These are phyloP conservation scores for Trichonephila clavipes DNA, from an alignment of 1,140 invertebrate genomes.

Conservation along the genomic window DNA sequence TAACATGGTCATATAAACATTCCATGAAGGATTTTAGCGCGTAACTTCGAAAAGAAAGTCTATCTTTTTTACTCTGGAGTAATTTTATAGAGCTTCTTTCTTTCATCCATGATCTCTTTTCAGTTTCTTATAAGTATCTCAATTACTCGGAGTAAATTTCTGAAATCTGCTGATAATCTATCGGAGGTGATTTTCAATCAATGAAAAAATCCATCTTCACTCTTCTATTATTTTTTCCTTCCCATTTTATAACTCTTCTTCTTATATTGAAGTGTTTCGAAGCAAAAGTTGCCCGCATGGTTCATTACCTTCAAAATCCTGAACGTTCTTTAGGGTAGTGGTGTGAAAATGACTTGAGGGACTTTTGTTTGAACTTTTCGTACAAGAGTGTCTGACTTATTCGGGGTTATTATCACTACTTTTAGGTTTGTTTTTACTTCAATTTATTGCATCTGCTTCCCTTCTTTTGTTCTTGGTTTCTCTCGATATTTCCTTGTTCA, in stretches of 20 bases:
- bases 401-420: slow-evolving; percentile 45
- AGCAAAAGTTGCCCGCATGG: slow-evolving; percentile 39
- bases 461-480: neutral
- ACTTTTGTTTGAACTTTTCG: slow-evolving; percentile 37
- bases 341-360: slow-evolving; percentile 9
- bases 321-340: neutral
- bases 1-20: too few species aligned
- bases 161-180: slow-evolving; percentile 22
- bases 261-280: neutral
- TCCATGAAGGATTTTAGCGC: too few species aligned
- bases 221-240: neutral
- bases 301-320: slow-evolving; percentile 53
- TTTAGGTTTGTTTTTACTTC: slow-evolving; percentile 8
- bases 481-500: neutral
- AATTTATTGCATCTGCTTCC: neutral
- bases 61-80: neutral
- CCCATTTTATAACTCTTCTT: neutral
- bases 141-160: neutral
- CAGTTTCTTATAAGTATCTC: neutral
- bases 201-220: slow-evolving; percentile 29
- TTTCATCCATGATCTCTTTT: too few species aligned
- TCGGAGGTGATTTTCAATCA: slow-evolving; percentile 48
- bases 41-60: too few species aligned
- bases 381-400: neutral
- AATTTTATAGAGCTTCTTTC: neutral